Percentiles rank a stretch among this genome's conserved stretches.
Conservation (phyloP, 2,888 invertebrate genomes). For the Oscheius myriophilus region DNA sequence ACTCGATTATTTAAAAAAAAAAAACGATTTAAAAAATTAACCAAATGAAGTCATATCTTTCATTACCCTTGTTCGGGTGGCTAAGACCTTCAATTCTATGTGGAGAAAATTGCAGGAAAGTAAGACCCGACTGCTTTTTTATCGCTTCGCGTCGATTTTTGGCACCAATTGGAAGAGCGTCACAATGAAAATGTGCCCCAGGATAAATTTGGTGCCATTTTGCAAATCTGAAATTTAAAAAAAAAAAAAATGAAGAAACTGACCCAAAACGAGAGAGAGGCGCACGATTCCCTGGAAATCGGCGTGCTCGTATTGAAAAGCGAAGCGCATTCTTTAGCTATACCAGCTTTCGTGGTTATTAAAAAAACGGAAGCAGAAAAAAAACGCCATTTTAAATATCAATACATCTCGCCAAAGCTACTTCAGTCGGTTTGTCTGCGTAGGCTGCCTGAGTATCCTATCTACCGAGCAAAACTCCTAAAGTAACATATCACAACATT, state of each 20-base stretch:
- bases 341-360: too few species aligned
- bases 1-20: background rate
- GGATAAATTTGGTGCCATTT: background rate
- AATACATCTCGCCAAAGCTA: too few species aligned
- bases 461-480: too few species aligned
- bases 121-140: conserved; percentile 29
- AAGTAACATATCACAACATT: too few species aligned
- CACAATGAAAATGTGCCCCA: background rate
- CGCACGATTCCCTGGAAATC: conserved; percentile 99
- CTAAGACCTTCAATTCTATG: conserved; percentile 4
- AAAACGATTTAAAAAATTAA: conserved; percentile 1
- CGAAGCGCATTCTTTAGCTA: too few species aligned
- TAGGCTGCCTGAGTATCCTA: too few species aligned
- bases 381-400: too few species aligned
- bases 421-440: too few species aligned
- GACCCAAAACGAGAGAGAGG: conserved; percentile 91
- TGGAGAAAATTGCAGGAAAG: conserved; percentile 8
- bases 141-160: conserved; percentile 27
- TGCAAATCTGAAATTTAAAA: too few species aligned
- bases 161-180: background rate
- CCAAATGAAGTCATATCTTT: background rate
- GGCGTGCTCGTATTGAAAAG: conserved; percentile 97
- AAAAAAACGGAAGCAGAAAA: too few species aligned
- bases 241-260: background rate
- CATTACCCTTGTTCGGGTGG: conserved; percentile 1